phyloP scores from a whole-genome alignment of 2,797 vertebrate species.

The Sebastes vulpes region DNA sequence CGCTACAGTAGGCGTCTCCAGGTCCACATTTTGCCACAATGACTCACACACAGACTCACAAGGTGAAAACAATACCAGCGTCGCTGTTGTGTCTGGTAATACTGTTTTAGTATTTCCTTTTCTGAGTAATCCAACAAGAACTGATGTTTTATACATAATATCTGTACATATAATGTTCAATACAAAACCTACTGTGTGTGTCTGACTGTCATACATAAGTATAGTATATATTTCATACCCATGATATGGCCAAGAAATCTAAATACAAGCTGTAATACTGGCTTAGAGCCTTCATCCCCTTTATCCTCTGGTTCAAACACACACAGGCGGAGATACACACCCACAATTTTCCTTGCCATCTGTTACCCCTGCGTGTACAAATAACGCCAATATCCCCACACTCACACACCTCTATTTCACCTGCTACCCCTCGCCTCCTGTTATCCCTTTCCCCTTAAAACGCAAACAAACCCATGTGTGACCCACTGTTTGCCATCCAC shows the following conservation, averaged over 20 bases:
- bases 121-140: neutral
- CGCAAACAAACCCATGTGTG: constrained; percentile 68
- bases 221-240: constrained; percentile 10
- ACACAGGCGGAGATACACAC: constrained; percentile 45
- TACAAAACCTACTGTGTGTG: neutral
- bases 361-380: constrained; percentile 58
- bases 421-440: constrained; percentile 67
- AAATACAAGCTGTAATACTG: constrained; percentile 15
- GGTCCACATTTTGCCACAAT: neutral
- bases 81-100: neutral
- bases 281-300: constrained; percentile 29
- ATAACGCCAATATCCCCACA: constrained; percentile 52
- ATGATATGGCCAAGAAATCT: neutral
- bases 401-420: constrained; percentile 58
- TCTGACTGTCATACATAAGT: neutral
- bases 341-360: constrained; percentile 64
- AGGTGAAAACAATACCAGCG: neutral
- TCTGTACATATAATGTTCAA: neutral
- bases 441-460: constrained; percentile 56
- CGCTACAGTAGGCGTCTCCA: too few relatives aligned
- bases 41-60: neutral
- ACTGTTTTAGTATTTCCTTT: neutral
- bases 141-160: neutral
- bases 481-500: constrained; percentile 73
- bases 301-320: constrained; percentile 39